Percentiles rank a stretch among this genome's conserved stretches.
Conservation (phyloP, 2,888 invertebrate genomes). For the Andrena dorsata region DNA sequence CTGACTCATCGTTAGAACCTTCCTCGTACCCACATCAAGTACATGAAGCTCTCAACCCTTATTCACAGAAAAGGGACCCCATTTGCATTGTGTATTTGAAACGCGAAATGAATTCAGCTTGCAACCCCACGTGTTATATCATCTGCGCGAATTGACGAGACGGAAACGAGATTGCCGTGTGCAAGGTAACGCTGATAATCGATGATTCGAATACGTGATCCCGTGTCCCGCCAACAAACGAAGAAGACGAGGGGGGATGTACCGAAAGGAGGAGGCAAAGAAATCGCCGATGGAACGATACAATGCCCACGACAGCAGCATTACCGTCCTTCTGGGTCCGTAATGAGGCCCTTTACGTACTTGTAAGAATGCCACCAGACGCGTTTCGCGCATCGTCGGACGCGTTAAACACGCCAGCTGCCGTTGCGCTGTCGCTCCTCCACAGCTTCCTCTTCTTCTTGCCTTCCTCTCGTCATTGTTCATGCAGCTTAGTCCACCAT, state of each 20-base stretch:
- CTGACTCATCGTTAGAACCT: too few species aligned
- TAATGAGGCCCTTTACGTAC: conserved; percentile 77
- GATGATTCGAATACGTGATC: conserved; percentile 16
- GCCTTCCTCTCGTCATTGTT: conserved; percentile 51
- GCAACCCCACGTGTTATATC: not conserved
- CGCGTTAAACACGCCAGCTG: conserved; percentile 78
- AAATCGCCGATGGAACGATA: conserved; percentile 45
- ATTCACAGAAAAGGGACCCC: not conserved
- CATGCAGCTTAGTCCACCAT: conserved; percentile 10
- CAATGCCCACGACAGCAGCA: conserved; percentile 41
- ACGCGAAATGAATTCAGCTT: not conserved
- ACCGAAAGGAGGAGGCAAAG: conserved; percentile 28
- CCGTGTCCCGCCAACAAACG: conserved; percentile 19
- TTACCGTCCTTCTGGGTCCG: conserved; percentile 72
- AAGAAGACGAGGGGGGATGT: conserved; percentile 9
- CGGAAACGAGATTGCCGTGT: conserved; percentile 10
- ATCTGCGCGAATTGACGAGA: not conserved
- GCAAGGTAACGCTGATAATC: conserved; percentile 20
- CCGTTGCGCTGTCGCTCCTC: conserved; percentile 65
- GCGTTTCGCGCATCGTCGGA: conserved; percentile 79
- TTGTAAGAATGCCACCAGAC: conserved; percentile 79
- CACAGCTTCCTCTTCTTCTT: conserved; percentile 49
- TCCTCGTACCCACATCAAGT: too few species aligned
- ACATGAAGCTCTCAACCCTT: too few species aligned
- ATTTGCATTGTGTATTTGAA: not conserved